phyloP scores from a whole-genome alignment of 2,113 vertebrate genomes.

The Thunnus maccoyii region DNA sequence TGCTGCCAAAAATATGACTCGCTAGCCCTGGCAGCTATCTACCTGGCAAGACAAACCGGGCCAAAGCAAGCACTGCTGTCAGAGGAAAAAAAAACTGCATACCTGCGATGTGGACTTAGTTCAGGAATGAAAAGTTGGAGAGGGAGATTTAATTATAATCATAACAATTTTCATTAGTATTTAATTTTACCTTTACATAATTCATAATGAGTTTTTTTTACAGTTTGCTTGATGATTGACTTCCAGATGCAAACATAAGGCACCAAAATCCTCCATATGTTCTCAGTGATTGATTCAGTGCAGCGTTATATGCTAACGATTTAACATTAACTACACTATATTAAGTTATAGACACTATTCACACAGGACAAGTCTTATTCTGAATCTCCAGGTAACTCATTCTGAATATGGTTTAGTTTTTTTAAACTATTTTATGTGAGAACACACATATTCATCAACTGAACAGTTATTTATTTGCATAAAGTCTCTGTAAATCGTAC shows the following conservation, averaged over 20 bases:
- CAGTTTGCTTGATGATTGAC: no score
- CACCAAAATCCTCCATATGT: no score
- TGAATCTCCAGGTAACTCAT: no score
- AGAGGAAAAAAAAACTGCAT: neutral
- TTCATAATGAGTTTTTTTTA: neutral
- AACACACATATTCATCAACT: neutral
- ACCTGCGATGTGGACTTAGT: neutral
- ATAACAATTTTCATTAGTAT: neutral
- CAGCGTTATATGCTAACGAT: no score
- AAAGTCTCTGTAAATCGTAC: no score
- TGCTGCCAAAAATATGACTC: constrained; percentile 59
- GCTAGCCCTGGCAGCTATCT: constrained; percentile 32
- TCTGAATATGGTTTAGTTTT: no score
- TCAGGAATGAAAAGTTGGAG: neutral
- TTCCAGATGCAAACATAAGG: no score
- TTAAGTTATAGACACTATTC: no score
- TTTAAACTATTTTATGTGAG: neutral
- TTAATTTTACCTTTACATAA: neutral
- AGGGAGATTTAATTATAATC: neutral
- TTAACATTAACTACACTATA: no score
- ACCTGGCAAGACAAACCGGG: constrained; percentile 6
- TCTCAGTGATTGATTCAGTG: no score
- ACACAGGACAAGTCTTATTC: no score
- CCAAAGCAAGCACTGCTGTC: constrained; percentile 30
- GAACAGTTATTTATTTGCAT: no score